Conservation (phyloP, 2,797 vertebrate species). For the Megalops cyprinoides region DNA sequence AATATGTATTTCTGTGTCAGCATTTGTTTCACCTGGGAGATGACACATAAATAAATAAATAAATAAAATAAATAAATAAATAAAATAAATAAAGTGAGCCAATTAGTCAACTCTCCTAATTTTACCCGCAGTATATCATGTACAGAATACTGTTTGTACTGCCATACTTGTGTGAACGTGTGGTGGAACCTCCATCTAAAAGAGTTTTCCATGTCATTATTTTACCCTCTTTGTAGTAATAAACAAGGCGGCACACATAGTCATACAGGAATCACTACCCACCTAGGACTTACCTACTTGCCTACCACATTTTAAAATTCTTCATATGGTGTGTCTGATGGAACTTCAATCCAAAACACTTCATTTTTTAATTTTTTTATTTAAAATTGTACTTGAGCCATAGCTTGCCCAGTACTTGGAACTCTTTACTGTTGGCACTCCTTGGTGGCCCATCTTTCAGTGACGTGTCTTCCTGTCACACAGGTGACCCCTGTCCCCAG, state of each 20-base stretch:
- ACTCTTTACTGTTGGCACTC: no score
- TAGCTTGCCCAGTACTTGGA: no score
- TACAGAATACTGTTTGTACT: not conserved
- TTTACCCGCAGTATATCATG: not conserved
- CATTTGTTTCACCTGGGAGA: not conserved
- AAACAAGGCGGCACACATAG: not conserved
- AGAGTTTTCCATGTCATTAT: not conserved
- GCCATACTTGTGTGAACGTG: not conserved
- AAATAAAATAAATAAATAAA: no score
- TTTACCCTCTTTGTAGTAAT: not conserved
- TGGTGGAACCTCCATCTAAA: not conserved
- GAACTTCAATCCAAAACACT: no score
- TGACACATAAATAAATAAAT: no score
- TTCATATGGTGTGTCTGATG: no score
- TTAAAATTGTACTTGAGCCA: no score
- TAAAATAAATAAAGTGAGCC: not conserved
- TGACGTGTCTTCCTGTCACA: not conserved
- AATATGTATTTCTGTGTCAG: no score
- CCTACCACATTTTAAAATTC: no score
- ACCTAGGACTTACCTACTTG: no score
- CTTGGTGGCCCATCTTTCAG: not conserved
- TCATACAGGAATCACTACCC: no score
- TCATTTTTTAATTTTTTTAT: no score
- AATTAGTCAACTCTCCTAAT: not conserved
- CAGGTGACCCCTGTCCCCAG: conserved; percentile 86